phyloP scores from a whole-genome alignment of 1,140 invertebrate species.

The Drosophila pandora region DNA sequence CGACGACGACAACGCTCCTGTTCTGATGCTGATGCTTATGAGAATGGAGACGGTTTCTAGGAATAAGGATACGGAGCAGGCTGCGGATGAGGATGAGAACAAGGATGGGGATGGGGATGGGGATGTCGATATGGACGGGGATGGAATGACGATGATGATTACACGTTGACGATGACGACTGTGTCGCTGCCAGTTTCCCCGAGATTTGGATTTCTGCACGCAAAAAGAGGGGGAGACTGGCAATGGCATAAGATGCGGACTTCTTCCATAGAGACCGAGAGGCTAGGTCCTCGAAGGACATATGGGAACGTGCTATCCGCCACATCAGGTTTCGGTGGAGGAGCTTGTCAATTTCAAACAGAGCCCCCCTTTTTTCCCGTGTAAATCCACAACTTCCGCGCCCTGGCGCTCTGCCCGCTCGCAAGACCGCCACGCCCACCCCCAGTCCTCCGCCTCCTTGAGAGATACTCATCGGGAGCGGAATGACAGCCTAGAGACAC shows the following conservation, averaged over 20 bases:
- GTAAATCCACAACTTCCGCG: not conserved
- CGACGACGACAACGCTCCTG: conserved; percentile 39
- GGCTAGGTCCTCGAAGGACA: too few relatives aligned
- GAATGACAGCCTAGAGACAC: conserved; percentile 84
- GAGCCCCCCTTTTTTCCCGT: not conserved
- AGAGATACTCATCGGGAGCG: conserved; percentile 82
- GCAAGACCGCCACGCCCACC: not conserved
- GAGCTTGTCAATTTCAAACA: not conserved
- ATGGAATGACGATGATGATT: conserved; percentile 75
- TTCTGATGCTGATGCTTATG: conserved; percentile 48
- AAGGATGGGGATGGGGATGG: not conserved
- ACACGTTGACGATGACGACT: conserved; percentile 74
- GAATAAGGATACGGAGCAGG: conserved; percentile 13
- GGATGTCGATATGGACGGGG: not conserved
- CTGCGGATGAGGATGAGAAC: conserved; percentile 38
- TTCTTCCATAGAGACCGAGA: not conserved
- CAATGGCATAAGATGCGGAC: not conserved
- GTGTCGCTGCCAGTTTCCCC: conserved; percentile 30
- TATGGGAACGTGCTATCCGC: too few relatives aligned
- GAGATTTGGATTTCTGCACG: conserved; percentile 5
- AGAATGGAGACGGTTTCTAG: conserved; percentile 44
- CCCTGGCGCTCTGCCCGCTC: not conserved
- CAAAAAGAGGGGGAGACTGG: not conserved
- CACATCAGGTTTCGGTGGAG: too few relatives aligned
- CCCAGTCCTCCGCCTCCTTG: conserved; percentile 11